Conservation (phyloP, 2,797 vertebrate genomes). For the Pitangus sulphuratus region DNA sequence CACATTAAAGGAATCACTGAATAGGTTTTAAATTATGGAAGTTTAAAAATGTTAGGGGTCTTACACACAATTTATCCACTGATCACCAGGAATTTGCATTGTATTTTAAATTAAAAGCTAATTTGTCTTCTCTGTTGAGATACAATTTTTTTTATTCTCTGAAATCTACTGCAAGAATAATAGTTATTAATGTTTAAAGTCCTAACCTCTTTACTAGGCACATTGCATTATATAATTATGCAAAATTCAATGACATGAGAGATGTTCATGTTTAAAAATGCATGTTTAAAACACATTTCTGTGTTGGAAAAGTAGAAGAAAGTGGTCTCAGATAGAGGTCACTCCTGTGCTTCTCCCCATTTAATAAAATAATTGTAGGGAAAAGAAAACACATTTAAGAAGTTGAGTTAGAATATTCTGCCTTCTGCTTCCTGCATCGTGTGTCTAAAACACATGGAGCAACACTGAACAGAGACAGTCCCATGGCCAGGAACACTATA, state of each 20-base stretch:
- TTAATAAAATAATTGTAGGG: background rate
- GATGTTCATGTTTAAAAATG: conserved; percentile 38
- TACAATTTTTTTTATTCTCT: background rate
- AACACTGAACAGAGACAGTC: background rate
- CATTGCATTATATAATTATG: conserved; percentile 15
- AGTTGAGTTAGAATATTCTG: background rate
- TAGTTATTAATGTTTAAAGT: conserved; percentile 56
- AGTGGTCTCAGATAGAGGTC: background rate
- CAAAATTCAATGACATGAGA: conserved; percentile 6
- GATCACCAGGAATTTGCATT: background rate
- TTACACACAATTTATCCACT: background rate
- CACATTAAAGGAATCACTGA: background rate
- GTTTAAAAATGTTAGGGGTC: background rate
- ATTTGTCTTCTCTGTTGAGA: conserved; percentile 1
- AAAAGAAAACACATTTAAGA: background rate
- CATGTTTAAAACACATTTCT: conserved; percentile 12
- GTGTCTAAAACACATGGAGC: background rate
- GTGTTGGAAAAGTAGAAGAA: background rate
- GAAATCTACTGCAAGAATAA: conserved; percentile 28
- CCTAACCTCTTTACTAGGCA: conserved; percentile 21
- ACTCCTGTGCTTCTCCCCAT: background rate
- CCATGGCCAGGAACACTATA: background rate
- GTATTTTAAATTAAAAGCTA: conserved; percentile 44
- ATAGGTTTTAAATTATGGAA: conserved; percentile 13
- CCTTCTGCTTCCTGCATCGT: background rate